Conservation (phyloP, 1,140 invertebrate genomes). For the Hylaeus anthracinus region DNA sequence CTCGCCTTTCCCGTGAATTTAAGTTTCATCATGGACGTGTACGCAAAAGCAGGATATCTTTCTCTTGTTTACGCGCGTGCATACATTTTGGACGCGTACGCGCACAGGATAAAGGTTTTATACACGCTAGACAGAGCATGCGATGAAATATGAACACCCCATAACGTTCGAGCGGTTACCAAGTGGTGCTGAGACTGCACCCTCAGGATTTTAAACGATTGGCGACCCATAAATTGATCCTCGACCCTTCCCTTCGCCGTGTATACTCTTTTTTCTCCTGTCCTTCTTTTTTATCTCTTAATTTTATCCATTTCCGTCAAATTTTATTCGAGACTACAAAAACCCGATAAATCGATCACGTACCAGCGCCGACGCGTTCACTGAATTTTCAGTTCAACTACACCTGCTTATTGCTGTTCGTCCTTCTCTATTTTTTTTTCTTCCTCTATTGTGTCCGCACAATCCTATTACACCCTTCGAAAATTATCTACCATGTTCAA, state of each 20-base stretch:
- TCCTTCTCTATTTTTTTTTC: neutral
- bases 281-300: constrained; percentile 5
- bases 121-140: neutral
- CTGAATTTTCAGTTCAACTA: neutral
- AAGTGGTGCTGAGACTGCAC: constrained; percentile 61
- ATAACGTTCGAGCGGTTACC: constrained; percentile 59
- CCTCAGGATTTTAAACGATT: constrained; percentile 40
- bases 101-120: neutral
- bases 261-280: neutral
- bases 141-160: constrained; percentile 31
- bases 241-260: neutral
- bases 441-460: neutral
- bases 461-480: neutral
- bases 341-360: constrained; percentile 21
- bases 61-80: neutral
- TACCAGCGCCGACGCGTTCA: neutral
- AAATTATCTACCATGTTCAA: no score
- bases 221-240: constrained; percentile 41
- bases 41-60: neutral
- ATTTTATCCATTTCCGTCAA: constrained; percentile 27
- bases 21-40: no score
- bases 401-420: no score
- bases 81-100: neutral
- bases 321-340: constrained; percentile 20
- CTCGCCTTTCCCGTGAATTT: no score